A percentile compares a stretch with the other conserved stretches of the same genome.
Evolutionary conservation across 1,140 invertebrate genomes (phyloP).

Genomic region (Brachystomella parvula): DNA sequence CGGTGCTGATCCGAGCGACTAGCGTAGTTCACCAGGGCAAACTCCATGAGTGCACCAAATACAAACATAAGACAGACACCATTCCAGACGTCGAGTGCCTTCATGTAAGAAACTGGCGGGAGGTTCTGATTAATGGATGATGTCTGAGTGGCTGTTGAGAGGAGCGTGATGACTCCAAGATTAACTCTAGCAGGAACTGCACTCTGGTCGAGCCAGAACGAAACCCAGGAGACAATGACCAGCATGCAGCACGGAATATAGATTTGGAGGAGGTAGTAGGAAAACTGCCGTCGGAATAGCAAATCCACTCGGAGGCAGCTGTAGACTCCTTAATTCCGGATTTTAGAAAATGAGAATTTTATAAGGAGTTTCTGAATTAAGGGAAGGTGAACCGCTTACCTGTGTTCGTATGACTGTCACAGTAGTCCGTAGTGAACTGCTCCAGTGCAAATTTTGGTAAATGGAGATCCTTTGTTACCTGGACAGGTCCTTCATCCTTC

Average conservation of each 20-base stretch:
- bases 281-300: constrained; percentile 49
- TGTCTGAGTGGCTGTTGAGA: constrained; percentile 52
- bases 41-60: constrained; percentile 49
- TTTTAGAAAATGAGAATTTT: neutral
- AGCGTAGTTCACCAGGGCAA: constrained; percentile 67
- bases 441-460: constrained; percentile 86
- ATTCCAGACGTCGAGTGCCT: constrained; percentile 52
- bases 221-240: constrained; percentile 52
- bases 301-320: constrained; percentile 49
- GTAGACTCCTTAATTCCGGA: constrained; percentile 45
- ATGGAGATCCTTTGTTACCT: constrained; percentile 86
- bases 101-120: constrained; percentile 31
- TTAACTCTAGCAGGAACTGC: constrained; percentile 50
- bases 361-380: constrained; percentile 44
- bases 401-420: constrained; percentile 75
- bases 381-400: constrained; percentile 46
- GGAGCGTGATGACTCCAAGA: constrained; percentile 51
- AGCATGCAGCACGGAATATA: constrained; percentile 50
- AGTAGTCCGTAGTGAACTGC: constrained; percentile 85
- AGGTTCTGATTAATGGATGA: constrained; percentile 44
- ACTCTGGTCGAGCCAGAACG: constrained; percentile 51
- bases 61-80: constrained; percentile 52
- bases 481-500: constrained; percentile 88
- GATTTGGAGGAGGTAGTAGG: constrained; percentile 51
- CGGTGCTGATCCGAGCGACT: constrained; percentile 67